phyloP scores from a whole-genome alignment of 2,113 vertebrate species.

The Mirza zaza region DNA sequence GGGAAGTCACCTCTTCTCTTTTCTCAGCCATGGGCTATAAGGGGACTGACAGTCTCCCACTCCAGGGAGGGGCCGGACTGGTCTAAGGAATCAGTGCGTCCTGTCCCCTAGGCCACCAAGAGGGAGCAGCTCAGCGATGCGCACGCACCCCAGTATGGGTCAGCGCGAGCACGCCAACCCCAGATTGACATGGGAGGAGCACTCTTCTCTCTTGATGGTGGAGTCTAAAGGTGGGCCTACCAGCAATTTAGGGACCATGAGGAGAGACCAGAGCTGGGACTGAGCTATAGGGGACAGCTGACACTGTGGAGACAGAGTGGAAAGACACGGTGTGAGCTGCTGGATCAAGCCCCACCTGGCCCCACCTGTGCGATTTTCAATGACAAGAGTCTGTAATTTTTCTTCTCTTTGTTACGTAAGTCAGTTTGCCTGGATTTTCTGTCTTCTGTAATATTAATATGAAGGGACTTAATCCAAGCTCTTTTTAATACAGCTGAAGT shows the following conservation, averaged over 20 bases:
- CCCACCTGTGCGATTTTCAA: not conserved
- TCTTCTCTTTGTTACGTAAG: not conserved
- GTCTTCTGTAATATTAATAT: not conserved
- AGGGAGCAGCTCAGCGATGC: not conserved
- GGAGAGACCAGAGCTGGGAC: not conserved
- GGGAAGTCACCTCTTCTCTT: not conserved
- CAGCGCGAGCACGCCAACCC: not conserved
- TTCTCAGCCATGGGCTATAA: not conserved
- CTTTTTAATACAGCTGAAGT: not conserved
- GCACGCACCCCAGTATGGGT: not conserved
- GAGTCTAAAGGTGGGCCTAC: not conserved
- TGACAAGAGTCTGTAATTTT: not conserved
- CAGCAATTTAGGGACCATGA: not conserved
- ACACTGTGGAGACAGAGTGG: not conserved
- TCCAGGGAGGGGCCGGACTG: not conserved
- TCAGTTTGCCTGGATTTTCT: not conserved
- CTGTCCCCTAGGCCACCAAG: not conserved
- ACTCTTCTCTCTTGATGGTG: not conserved
- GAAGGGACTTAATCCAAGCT: not conserved
- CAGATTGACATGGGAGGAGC: not conserved
- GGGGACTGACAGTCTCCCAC: not conserved
- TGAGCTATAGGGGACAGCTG: not conserved
- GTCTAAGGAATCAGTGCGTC: no score
- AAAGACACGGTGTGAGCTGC: accelerated
- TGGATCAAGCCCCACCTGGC: not conserved